Conservation (phyloP, 2,113 vertebrate species). For the Porphyrio hochstetteri region DNA sequence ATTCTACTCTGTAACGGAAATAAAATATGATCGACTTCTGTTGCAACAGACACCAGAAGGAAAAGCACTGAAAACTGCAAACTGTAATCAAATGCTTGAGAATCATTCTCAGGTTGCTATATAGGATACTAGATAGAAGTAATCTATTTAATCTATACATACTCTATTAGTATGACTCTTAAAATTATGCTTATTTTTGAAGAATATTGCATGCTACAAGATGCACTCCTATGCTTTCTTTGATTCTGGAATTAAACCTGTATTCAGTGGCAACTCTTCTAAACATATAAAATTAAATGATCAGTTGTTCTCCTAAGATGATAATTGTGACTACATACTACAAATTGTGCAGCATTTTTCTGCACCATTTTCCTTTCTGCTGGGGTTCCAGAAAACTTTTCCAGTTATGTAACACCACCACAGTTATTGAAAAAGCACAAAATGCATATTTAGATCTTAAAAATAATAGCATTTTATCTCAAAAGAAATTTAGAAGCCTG, state of each 20-base stretch:
- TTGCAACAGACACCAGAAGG: not conserved
- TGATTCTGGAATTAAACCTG: not conserved
- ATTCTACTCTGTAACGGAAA: not conserved
- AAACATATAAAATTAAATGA: not conserved
- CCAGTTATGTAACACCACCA: not conserved
- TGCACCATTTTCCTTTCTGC: not conserved
- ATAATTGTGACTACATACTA: not conserved
- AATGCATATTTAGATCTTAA: not conserved
- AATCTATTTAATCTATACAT: not conserved
- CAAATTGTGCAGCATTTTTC: not conserved
- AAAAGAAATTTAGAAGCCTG: not conserved
- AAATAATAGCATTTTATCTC: not conserved
- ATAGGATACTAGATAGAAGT: not conserved
- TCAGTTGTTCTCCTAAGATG: not conserved
- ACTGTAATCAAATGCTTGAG: not conserved
- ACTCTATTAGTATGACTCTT: not conserved
- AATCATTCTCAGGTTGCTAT: not conserved
- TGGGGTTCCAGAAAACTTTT: not conserved
- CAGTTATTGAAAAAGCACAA: not conserved
- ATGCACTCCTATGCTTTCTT: not conserved
- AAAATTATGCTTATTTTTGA: not conserved
- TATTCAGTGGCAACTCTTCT: not conserved
- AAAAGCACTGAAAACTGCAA: not conserved
- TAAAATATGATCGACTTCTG: not conserved
- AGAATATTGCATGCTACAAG: not conserved